Conservation (phyloP, 1,140 invertebrate genomes). For the Andrena cerasifolii region DNA sequence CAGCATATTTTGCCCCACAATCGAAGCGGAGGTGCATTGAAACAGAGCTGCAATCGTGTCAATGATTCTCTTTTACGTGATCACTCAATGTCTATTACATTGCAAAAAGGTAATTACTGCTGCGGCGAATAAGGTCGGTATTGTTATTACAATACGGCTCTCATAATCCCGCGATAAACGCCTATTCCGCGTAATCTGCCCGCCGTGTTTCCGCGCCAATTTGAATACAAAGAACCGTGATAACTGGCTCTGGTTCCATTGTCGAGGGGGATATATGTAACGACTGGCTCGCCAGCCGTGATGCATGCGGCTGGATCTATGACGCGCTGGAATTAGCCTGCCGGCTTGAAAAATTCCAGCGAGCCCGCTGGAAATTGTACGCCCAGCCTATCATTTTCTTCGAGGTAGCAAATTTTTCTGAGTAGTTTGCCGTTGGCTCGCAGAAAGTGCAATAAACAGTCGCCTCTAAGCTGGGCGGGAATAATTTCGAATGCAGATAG, state of each 20-base stretch:
- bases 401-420: too few relatives aligned
- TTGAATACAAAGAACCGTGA: conserved; percentile 68
- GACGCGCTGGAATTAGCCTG: conserved; percentile 43
- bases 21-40: neutral
- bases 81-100: conserved; percentile 45
- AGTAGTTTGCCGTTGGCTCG: neutral
- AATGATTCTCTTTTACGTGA: conserved; percentile 10
- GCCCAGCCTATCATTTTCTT: too few relatives aligned
- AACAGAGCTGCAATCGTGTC: conserved; percentile 22
- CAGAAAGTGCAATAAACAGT: too few relatives aligned
- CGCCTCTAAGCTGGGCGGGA: too few relatives aligned
- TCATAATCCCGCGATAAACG: conserved; percentile 65
- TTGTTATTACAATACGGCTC: conserved; percentile 62
- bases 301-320: conserved; percentile 37
- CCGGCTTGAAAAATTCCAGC: conserved; percentile 49
- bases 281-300: conserved; percentile 34
- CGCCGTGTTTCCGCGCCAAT: conserved; percentile 58
- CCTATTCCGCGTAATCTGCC: conserved; percentile 61
- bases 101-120: conserved; percentile 57
- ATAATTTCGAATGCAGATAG: too few relatives aligned
- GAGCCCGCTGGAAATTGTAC: conserved; percentile 19
- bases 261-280: conserved; percentile 50
- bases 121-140: conserved; percentile 33
- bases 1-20: too few relatives aligned
- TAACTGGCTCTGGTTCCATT: conserved; percentile 60